Evolutionary conservation across 1,140 invertebrate genomes (phyloP).

Genomic region (Drosophila orena): DNA sequence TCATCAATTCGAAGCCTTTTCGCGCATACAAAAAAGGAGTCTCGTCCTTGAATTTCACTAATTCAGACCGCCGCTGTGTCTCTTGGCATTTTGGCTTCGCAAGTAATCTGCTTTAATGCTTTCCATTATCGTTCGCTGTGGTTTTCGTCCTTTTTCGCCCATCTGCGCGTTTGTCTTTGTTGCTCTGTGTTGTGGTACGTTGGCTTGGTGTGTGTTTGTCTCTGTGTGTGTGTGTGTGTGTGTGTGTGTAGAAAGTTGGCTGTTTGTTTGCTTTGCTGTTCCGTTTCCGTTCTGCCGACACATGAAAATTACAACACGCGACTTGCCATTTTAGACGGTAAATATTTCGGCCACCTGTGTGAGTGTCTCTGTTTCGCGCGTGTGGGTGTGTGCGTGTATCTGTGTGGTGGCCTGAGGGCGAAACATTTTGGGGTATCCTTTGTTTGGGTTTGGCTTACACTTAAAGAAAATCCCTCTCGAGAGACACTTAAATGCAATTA

Average conservation of each 20-base stretch:
- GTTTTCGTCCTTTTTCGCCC: constrained; percentile 25
- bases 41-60: constrained; percentile 28
- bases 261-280: constrained; percentile 40
- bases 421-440: constrained; percentile 27
- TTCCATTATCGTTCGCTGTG: constrained; percentile 52
- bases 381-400: constrained; percentile 10
- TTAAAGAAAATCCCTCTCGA: background rate
- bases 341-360: constrained; percentile 50
- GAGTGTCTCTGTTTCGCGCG: constrained; percentile 12
- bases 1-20: constrained; percentile 28
- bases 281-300: constrained; percentile 52
- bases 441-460: constrained; percentile 14
- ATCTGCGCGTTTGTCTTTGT: constrained; percentile 9
- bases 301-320: constrained; percentile 52
- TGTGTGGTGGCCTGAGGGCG: constrained; percentile 21
- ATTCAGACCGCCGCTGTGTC: constrained; percentile 19
- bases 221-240: no score
- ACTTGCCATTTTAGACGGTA: constrained; percentile 46
- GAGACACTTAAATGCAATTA: constrained; percentile 5
- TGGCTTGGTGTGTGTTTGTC: background rate
- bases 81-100: constrained; percentile 36
- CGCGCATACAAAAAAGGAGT: constrained; percentile 26
- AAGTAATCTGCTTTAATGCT: constrained; percentile 68
- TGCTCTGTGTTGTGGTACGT: constrained; percentile 12
- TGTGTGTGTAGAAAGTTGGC: constrained; percentile 18